Conservation (phyloP, 2,113 vertebrate species). For the Phaethornis superciliosus region DNA sequence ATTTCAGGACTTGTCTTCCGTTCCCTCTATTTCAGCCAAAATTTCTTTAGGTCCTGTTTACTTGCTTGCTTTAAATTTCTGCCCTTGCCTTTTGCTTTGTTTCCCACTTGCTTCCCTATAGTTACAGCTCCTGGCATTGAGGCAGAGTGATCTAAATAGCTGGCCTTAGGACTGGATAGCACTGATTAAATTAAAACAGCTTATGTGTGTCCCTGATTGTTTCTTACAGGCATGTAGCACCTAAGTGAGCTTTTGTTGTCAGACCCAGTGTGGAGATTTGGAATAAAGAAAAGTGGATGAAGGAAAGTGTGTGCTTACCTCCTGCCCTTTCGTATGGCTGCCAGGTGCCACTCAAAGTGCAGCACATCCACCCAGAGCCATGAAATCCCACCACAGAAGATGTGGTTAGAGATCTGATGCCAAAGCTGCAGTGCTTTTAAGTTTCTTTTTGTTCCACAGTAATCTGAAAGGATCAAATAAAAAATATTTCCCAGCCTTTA, state of each 20-base stretch:
- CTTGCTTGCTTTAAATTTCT: neutral
- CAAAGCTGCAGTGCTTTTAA: neutral
- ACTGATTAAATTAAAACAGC: neutral
- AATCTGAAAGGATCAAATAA: neutral
- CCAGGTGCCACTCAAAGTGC: neutral
- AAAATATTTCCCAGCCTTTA: neutral
- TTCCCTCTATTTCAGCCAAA: neutral
- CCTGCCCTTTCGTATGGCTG: fast-evolving
- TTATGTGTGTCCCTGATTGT: neutral
- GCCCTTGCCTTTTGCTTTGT: neutral
- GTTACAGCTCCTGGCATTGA: neutral
- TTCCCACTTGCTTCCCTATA: neutral
- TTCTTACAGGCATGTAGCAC: neutral
- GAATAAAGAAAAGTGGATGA: neutral
- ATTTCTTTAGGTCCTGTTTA: neutral
- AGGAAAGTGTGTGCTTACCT: neutral
- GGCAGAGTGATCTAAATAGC: neutral
- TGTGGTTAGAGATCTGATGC: neutral
- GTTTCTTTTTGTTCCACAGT: neutral
- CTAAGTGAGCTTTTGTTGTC: neutral
- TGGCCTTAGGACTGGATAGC: neutral
- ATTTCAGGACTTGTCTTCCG: fast-evolving
- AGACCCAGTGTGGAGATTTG: neutral
- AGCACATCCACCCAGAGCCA: neutral
- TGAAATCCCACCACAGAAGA: neutral